A percentile compares a stretch with the other conserved stretches of the same genome.
Conservation (phyloP, 2,888 invertebrate genomes). For the Andricus curvator region DNA sequence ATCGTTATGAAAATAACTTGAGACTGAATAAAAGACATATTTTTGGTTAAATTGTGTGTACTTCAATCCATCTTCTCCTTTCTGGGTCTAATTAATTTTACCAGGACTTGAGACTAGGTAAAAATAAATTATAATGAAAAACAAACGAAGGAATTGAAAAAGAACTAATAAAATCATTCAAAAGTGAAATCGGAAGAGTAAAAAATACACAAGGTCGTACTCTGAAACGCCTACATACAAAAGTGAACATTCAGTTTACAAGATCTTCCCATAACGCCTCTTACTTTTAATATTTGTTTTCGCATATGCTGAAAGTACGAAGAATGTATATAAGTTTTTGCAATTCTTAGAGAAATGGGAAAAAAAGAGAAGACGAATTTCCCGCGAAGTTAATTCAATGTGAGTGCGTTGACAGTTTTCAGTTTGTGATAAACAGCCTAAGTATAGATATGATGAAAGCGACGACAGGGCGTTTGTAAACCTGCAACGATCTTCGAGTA, state of each 20-base stretch:
- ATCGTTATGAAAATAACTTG: no score
- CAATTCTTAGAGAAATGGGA: constrained; percentile 6
- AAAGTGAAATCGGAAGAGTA: neutral
- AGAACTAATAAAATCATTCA: neutral
- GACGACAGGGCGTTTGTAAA: constrained; percentile 12
- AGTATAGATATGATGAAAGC: neutral
- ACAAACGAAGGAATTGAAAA: no score
- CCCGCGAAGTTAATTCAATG: neutral
- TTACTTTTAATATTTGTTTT: no score
- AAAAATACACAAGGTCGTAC: constrained; percentile 14
- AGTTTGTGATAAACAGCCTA: neutral
- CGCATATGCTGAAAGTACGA: constrained; percentile 15
- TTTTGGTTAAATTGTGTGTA: no score
- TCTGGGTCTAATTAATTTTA: no score
- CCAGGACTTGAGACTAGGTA: no score
- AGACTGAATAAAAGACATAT: no score
- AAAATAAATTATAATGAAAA: no score
- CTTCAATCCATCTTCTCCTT: no score
- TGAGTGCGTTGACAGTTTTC: constrained; percentile 17
- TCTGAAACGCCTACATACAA: constrained; percentile 12
- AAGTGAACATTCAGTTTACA: constrained; percentile 17
- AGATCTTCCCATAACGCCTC: constrained; percentile 9
- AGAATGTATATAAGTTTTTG: constrained; percentile 7
- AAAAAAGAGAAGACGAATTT: neutral
- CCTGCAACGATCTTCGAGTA: neutral